Evolutionary conservation across 1,140 invertebrate genomes (phyloP), one percentile per base, ranked within the genome.

Genomic region (Tribolium madens): DNA sequence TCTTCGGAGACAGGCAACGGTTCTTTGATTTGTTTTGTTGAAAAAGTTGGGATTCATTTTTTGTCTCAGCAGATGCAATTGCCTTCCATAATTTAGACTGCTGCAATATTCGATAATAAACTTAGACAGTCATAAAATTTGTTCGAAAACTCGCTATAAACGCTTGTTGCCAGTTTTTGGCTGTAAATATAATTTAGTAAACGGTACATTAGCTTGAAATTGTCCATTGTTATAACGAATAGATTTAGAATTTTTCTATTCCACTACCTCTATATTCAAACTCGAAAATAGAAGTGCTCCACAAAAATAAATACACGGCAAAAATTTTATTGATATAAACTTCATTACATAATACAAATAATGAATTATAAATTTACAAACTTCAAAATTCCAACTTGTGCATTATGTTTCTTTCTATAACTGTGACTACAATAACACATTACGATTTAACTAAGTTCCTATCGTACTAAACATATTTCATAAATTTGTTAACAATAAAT

Each of bases 381-480:
- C 79, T 81, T 80, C 64, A 81, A 83, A 84, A 84, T 84, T 84
- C 83, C 83, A 81, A 82, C 78, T 78, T 83, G 83, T 84, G 83
- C 83, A 84, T 82, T 73, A 79, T 80, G 57, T 33, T 64, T 64
- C 57, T 33, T 17, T 60, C 70, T 76, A 64, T 72, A 75, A 71
- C 76, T 79, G 75, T 80, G 42, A 71, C 47, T 47, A 71, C 47
- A 47, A 21, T 71, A 50, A 71, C 17, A 47, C 47, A 47, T 13
- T 47, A 71, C 68, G 13, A 21, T 17, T 46, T 71, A 71, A 71
- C 68, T 64, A 64, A 64, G 57, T 64, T 26, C 26, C 57, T 64
- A 64, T 36, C 21, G 21, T 26, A 33, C 57, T 64, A 64, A 64
- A 31, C 36, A 3, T 64, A 36, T 33, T 31, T 64, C 14, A 15